Evolutionary conservation across 2,888 invertebrate genomes (phyloP), one percentile per base, ranked within the genome.

Genomic region (Meta bourneti): DNA sequence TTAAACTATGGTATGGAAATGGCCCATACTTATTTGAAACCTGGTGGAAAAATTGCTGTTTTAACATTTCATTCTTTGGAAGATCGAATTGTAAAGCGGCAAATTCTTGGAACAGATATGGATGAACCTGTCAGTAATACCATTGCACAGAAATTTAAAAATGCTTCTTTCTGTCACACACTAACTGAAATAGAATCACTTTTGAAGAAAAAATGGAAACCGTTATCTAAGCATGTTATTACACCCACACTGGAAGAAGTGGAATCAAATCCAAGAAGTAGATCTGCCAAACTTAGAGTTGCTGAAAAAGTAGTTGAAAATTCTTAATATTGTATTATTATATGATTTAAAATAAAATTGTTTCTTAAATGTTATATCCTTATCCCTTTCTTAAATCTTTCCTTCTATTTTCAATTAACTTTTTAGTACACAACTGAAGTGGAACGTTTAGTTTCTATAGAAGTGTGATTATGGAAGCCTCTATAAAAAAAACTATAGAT

Each of bases 21-120:
- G 87, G 97, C 98, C 0, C 96, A 97, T 93, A 89, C 91, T 96
- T 94, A 97, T 96, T 96, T 99, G 48, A 97, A 97, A 95, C 95
- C 96, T 0, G 96, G 97, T 70, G 99, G 99, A 0, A 96, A 96
- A 92, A 95, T 99, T 92, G 97, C 98, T 0, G 97, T 97, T 0
- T 96, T 99, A 72, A 97, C 98, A 16, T 99, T 99, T 95, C 98
- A 99, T 95, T 98, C 98, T 0, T 95, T 98, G 49, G 98, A 99
- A 96, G 99, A 99, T 95, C 97, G 97, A 0, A 97, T 99, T 93
- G 97, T 99, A 0, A 99, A 99, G 95, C 96, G 98, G 11, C 98
- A 98, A 95, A 96, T 99, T 9, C 49, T 79, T n/a, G 93, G 93
- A 0, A 97, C 97, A 94, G 95, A 97, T 72, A 95, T 97, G 48